Evolutionary conservation across 2,113 vertebrate species (phyloP), one percentile per base, ranked within the genome.

Genomic region (Cygnus atratus): DNA sequence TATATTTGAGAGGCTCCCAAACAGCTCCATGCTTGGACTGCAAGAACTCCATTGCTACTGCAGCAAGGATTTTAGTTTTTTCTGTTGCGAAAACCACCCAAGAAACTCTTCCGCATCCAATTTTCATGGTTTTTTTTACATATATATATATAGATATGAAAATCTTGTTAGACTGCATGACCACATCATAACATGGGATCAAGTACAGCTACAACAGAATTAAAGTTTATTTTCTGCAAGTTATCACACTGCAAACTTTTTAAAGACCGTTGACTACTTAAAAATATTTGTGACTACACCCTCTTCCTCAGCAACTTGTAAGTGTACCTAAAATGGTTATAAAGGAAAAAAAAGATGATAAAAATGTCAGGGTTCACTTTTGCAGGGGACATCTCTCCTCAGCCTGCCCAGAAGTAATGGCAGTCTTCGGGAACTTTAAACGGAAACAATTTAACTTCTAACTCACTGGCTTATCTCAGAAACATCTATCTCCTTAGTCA

Each of bases 401-500:
- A 11, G 4, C 80, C 55, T 37, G 4, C 0, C 78, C 1, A 73
- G 44, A 93, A 72, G 52, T 58, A 81, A 92, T 4, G 90, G 65
- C n/a, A 92, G 62, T 72, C 80, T 68, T 54, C 8, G 2, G 48
- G 77, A 91, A 87, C 33, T 89, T 79, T 21, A 88, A 93, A 84
- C 87, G 71, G 72, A 92, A 95, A 89, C 11, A 26, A 55, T 81
- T 63, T 71, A 88, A 92, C 86, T 90, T 90, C 46, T 93, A 92
- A 72, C 21, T 93, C 79, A 50, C 77, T 50, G 39, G 24, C 41
- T 93, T 96, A 97, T 97, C 94, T 91, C 13, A 35, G 54, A 66
- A 88, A 84, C 50, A 95, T 96, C 94, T 58, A 85, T 90, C 92
- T 87, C 59, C 35, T 68, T 44, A 78, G 66, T 43, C 6, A 0